Evolutionary conservation across 2,113 vertebrate genomes (phyloP).

Genomic region (Anseranas semipalmata): DNA sequence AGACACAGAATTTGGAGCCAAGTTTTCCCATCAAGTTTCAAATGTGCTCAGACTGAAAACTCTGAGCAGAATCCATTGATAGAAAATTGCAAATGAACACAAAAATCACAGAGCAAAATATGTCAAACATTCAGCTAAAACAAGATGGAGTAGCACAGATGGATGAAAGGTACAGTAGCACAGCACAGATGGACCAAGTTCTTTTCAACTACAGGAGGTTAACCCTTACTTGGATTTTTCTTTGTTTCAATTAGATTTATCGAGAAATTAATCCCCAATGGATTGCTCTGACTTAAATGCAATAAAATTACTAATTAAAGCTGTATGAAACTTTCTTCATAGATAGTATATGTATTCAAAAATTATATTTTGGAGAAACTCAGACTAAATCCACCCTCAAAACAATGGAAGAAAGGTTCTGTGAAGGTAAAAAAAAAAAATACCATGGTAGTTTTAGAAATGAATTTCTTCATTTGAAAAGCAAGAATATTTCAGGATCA

Average conservation of each 20-base stretch:
- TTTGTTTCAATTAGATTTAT: neutral
- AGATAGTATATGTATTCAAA: neutral
- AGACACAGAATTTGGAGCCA: neutral
- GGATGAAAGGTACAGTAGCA: neutral
- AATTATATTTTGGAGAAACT: neutral
- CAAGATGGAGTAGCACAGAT: neutral
- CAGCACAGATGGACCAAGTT: neutral
- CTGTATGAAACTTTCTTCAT: neutral
- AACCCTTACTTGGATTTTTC: neutral
- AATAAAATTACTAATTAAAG: neutral
- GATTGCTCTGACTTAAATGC: neutral
- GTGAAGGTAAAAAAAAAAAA: neutral
- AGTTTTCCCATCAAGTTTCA: neutral
- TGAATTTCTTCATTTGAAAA: neutral
- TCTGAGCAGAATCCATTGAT: neutral
- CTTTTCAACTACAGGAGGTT: neutral
- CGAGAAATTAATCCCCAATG: neutral
- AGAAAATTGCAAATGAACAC: neutral
- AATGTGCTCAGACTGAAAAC: neutral
- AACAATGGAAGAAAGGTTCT: neutral
- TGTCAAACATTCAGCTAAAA: neutral
- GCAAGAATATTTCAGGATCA: neutral
- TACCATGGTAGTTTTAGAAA: neutral
- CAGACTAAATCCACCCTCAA: neutral
- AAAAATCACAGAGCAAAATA: neutral